Base-by-base conservation (phyloP, 2,888 invertebrate genomes). In the Scaeva pyrastri region DNA sequence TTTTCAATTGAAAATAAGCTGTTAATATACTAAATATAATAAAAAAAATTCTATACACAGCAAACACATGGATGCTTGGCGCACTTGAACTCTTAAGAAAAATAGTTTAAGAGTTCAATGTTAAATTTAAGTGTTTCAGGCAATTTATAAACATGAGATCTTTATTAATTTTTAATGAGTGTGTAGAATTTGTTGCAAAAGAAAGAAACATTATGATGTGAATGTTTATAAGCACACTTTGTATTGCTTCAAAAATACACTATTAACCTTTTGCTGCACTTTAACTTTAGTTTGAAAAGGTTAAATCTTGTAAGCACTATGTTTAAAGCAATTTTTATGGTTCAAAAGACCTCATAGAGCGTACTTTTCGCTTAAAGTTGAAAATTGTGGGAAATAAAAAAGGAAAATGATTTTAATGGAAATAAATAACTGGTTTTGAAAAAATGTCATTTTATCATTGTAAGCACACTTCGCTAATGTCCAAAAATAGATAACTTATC, bases 41-140 rank as follows among this genome's bases (percentile, higher is more conserved):
- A 76, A 43, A 70, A 85, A 80, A 4, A 7, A 26, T 31, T 31
- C 8, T 31, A 7, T 31, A 7, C 8, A 0, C 1, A 1, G 5
- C 6, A 31, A 7, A 5, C 8, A 31, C 31, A 72, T 72, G 66
- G 70, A 84, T 75, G 66, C 23, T 41, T 45, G 21, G 73, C 60
- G 72, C 85, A 85, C 80, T 85, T 85, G 80, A 85, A 76, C 85
- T 85, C 70, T 73, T 19, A 58, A 72, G 5, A 43, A 56, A 73
- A 80, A 73, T n/a, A 68, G 41, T 56, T 56, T 45, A 10, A 62
- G 21, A 85, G 80, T 80, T 85, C 80, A 85, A 77, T 85, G 80
- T 45, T 77, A 73, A 77, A 80, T 12, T 39, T 60, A 52, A 41
- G 26, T 71, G 48, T 23, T 36, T 16, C 2, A 48, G 19, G 11